Evolutionary conservation across 2,113 vertebrate genomes (phyloP).

Genomic region (Myrmecophaga tridactyla): DNA sequence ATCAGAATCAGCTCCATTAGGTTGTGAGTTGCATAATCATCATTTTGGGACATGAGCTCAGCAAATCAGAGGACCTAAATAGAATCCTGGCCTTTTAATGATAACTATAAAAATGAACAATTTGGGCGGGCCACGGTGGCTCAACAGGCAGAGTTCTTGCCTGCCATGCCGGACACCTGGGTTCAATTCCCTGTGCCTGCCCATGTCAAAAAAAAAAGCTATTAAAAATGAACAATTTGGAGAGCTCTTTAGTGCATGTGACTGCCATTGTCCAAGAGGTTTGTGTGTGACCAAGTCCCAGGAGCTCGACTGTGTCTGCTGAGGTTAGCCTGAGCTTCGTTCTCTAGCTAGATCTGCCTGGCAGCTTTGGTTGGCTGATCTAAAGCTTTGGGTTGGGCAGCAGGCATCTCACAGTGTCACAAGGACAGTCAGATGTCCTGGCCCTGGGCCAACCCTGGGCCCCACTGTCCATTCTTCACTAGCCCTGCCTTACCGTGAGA

Average conservation of each 20-base stretch:
- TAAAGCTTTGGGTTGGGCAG: background rate
- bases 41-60: background rate
- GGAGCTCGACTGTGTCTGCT: background rate
- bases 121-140: too few species aligned
- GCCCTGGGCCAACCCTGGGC: background rate
- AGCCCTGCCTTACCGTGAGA: background rate
- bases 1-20: background rate
- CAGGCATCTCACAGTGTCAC: background rate
- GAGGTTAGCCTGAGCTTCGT: background rate
- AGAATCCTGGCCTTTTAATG: background rate
- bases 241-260: background rate
- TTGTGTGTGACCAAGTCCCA: background rate
- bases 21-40: conserved; percentile 29
- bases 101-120: background rate
- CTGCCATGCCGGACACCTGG: too few species aligned
- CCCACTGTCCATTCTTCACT: background rate
- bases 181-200: too few species aligned
- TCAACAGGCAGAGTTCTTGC: too few species aligned
- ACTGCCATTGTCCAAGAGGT: background rate
- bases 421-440: background rate
- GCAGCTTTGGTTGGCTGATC: background rate
- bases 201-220: too few species aligned
- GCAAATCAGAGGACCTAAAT: background rate
- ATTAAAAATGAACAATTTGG: background rate
- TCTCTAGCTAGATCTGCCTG: background rate